Base-by-base conservation (phyloP, 2,797 vertebrate genomes). In the Emydoidea blandingii region DNA sequence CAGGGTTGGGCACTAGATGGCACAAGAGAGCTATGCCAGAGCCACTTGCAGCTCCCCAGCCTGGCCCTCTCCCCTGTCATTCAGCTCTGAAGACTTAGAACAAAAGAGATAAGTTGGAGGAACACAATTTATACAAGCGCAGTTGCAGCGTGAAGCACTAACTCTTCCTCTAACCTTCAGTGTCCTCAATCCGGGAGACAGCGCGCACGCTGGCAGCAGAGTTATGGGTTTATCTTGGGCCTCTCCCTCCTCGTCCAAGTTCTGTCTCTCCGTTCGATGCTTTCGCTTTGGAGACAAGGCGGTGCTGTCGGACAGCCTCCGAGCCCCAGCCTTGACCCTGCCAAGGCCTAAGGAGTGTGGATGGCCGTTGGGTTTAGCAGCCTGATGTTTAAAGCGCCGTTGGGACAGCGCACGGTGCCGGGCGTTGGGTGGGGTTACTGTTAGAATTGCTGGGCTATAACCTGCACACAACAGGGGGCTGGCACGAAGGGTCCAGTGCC, bases 31-130 rank as follows among this genome's bases (percentile, higher is more conserved):
- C 91, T 1, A 2, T 25, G 93, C 34, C 88, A 90, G 53, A 83
- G 56, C 6, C 3, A 31, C 6, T 23, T 0, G 2, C 31, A 25
- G 47, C 79, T 50, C 88, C 88, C 54, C 14, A 3, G 44, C n/a
- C 14, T 5, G 2, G 2, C 72, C 41, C 62, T 53, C 62, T 19
- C 9, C 54, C 31, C 44, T 74, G 4, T 52, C 6, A 1, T 50
- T 31, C 74, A 34, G 83, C 3, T 31, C 79, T 90, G 83, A 89
- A 91, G 34, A 47, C 21, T 68, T 50, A n/a, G 81, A 52, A 10
- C 74, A 37, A 57, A 85, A 86, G 93, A 86, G 92, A 90, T 92
- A 92, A 88, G 87, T 95, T 90, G 81, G 34, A 82, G 85, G 87
- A 80, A 50, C 79, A 44, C 56, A 85, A 94, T 94, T 92, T 93